Evolutionary conservation across 1,140 invertebrate species (phyloP).

Genomic region (Asbolus verrucosus): DNA sequence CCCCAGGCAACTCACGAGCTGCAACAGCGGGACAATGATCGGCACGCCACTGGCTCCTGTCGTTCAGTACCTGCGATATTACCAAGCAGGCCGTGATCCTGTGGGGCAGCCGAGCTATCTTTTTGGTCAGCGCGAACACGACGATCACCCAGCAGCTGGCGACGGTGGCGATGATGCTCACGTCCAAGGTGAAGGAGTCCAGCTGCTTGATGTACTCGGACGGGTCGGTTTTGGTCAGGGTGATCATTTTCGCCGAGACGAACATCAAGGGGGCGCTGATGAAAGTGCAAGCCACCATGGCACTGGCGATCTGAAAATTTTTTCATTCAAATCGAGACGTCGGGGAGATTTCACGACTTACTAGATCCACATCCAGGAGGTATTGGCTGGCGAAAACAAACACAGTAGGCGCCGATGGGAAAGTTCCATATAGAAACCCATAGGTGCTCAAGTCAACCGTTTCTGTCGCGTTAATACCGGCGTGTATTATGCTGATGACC

Average conservation of each 20-base stretch:
- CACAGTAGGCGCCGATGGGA: constrained; percentile 93
- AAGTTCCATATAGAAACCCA: constrained; percentile 95
- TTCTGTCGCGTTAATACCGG: constrained; percentile 76
- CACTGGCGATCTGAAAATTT: constrained; percentile 81
- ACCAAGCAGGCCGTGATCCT: constrained; percentile 82
- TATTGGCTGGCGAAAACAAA: constrained; percentile 95
- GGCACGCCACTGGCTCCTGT: no score
- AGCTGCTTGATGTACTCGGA: constrained; percentile 79
- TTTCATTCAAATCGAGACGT: background rate
- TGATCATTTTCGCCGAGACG: constrained; percentile 92
- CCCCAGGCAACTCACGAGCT: constrained; percentile 70
- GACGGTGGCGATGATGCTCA: constrained; percentile 81
- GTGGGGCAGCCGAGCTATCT: constrained; percentile 85
- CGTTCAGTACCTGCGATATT: constrained; percentile 87
- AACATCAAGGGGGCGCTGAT: constrained; percentile 95
- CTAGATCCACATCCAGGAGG: constrained; percentile 86
- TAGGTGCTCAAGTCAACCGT: constrained; percentile 89
- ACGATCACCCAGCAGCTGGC: constrained; percentile 83
- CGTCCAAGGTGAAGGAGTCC: constrained; percentile 84
- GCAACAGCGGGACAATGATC: no score
- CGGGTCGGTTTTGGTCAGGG: constrained; percentile 77
- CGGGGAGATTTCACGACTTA: constrained; percentile 65
- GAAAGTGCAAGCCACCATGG: constrained; percentile 94
- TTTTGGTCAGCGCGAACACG: constrained; percentile 81
- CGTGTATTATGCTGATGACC: constrained; percentile 80